Conservation (phyloP, 1,140 invertebrate genomes). For the Platorchestia sp. region DNA sequence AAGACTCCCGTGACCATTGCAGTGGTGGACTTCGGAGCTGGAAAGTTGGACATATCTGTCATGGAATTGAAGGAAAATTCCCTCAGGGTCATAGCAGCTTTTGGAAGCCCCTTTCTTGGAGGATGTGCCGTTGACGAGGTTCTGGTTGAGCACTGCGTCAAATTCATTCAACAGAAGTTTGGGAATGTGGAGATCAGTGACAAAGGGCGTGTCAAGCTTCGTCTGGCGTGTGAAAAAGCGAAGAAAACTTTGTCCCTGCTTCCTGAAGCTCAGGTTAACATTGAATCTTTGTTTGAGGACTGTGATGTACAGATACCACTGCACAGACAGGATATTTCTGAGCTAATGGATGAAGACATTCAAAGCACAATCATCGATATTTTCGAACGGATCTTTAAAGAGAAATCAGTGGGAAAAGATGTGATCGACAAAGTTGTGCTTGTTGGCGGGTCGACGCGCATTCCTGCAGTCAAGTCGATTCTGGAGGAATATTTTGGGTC, state of each 20-base stretch:
- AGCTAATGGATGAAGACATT: slow-evolving; percentile 95
- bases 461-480: slow-evolving; percentile 98
- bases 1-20: not conserved
- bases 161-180: not conserved
- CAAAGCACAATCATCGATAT: slow-evolving; percentile 98
- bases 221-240: slow-evolving; percentile 98
- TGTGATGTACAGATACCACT: slow-evolving; percentile 99
- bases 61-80: not conserved
- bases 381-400: slow-evolving; percentile 97
- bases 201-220: slow-evolving; percentile 71
- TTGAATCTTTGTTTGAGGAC: slow-evolving; percentile 98
- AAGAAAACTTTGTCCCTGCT: slow-evolving; percentile 95
- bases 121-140: not conserved
- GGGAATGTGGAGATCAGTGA: not conserved
- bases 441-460: slow-evolving; percentile 98
- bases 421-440: slow-evolving; percentile 99
- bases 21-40: too few species aligned
- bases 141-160: not conserved
- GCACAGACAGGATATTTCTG: slow-evolving; percentile 98
- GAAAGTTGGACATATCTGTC: too few species aligned
- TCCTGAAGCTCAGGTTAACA: slow-evolving; percentile 98
- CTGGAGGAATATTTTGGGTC: slow-evolving; percentile 99
- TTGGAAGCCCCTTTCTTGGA: not conserved
- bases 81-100: not conserved
- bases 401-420: slow-evolving; percentile 98